These are phyloP conservation scores for Tridacna gigas DNA, from an alignment of 2,888 invertebrate species.

Conservation along the genomic window DNA sequence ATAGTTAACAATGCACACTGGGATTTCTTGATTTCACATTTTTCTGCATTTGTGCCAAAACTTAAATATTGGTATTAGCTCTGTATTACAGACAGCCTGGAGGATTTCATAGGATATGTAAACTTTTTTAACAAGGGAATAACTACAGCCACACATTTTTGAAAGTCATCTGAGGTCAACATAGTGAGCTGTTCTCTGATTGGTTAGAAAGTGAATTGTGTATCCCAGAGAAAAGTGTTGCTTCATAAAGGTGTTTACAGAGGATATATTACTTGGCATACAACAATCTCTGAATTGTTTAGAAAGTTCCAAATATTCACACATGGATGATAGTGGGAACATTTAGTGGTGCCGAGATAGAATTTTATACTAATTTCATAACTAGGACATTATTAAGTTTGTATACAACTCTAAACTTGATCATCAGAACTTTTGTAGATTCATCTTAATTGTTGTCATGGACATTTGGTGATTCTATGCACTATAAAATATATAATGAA, in stretches of 20 bases:
- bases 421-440: too few species aligned
- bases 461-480: too few species aligned
- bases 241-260: conserved; percentile 17
- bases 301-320: too few species aligned
- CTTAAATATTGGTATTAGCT: background rate
- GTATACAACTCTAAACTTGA: too few species aligned
- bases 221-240: conserved; percentile 10
- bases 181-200: conserved; percentile 1
- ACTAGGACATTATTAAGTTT: too few species aligned
- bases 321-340: too few species aligned
- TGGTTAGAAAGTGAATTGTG: conserved; percentile 26
- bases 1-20: background rate
- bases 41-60: background rate
- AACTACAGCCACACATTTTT: background rate
- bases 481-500: too few species aligned
- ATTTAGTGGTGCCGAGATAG: too few species aligned
- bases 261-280: background rate
- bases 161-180: background rate
- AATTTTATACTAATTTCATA: too few species aligned
- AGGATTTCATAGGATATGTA: background rate
- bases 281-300: background rate
- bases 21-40: background rate
- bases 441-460: too few species aligned
- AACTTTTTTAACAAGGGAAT: background rate
- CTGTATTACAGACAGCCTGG: background rate